Base-by-base conservation (phyloP, 1,140 invertebrate species). In the Hestina assimilis region DNA sequence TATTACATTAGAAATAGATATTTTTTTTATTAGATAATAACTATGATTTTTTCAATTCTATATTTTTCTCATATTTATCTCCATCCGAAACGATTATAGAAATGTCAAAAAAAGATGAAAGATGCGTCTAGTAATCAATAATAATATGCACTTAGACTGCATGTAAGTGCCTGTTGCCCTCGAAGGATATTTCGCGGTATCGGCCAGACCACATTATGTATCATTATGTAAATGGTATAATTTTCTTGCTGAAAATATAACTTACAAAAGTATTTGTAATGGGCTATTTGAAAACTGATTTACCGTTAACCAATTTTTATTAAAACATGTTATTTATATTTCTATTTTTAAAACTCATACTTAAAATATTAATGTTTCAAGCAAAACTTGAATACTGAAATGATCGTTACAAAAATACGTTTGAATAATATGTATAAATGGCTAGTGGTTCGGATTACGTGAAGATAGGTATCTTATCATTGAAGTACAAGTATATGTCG, bases 141-240 rank as follows among this genome's bases (percentile, higher is more conserved):
- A n/a, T n/a, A n/a, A 19, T 9, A 17, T 19, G 6, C 15, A 1
- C 4, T 14, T 19, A 2, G 47, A 23, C n/a, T n/a, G n/a, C n/a
- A n/a, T n/a, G n/a, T n/a, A n/a, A n/a, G n/a, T n/a, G 12, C 19
- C 29, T 21, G 23, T 14, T 23, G 29, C 21, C 29, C 11, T 51
- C 55, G 28, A 23, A 12, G 19, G 14, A 65, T 35, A 62, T 42
- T 61, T 70, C 62, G 68, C 65, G 65, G 46, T 74, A 75, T 81
- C 64, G 74, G 72, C 57, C 69, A 66, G 46, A 72, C 69, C 72
- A 71, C 72, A 84, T 87, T 84, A 84, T 79, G 76, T 79, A 72
- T 82, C 79, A 87, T 84, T 87, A 84, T 75, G 69, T 71, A 69
- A 84, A 87, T 83, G 71, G 75, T 72, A 79, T 71, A 82, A 80